Evolutionary conservation across 2,797 vertebrate species (phyloP).

Genomic region (Erethizon dorsatum): DNA sequence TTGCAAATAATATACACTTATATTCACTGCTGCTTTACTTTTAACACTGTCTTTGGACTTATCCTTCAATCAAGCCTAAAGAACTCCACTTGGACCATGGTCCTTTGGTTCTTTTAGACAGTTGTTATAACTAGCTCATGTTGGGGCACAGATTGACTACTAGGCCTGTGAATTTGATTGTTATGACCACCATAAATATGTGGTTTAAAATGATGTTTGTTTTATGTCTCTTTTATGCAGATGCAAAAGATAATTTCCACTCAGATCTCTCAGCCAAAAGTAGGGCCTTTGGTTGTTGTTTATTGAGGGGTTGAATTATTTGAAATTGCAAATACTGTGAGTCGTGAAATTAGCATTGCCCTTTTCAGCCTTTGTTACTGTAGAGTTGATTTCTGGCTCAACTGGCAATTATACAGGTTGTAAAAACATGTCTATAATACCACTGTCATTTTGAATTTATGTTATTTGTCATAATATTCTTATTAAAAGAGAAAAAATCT

Average conservation of each 20-base stretch:
- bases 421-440: background rate
- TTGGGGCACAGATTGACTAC: background rate
- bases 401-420: background rate
- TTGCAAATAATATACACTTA: background rate
- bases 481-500: background rate
- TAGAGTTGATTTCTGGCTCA: background rate
- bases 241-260: background rate
- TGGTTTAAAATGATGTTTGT: background rate
- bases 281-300: background rate
- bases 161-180: background rate
- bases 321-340: background rate
- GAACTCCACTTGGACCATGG: background rate
- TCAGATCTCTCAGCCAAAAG: background rate
- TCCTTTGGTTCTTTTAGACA: background rate
- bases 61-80: conserved; percentile 17
- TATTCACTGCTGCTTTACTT: background rate
- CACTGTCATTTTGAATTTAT: background rate
- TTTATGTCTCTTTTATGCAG: background rate
- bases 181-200: background rate
- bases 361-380: background rate
- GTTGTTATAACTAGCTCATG: background rate
- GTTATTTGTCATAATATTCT: background rate
- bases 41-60: background rate
- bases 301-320: conserved; percentile 7
- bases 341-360: background rate